Evolutionary conservation across 2,797 vertebrate species (phyloP).

Genomic region (Sebastes matsubarae): DNA sequence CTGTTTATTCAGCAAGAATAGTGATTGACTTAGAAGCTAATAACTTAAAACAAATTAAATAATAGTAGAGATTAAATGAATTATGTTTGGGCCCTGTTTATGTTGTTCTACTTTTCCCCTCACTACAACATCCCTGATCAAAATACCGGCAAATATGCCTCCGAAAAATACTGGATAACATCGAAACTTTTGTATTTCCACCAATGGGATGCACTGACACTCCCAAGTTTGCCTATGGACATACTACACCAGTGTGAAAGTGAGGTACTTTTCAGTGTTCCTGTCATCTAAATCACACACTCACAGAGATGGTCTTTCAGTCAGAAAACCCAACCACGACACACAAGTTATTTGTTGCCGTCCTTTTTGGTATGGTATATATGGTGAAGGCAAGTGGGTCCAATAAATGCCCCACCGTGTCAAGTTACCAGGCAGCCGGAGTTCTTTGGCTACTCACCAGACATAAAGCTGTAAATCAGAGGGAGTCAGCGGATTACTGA

Average conservation of each 20-base stretch:
- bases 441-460: constrained; percentile 68
- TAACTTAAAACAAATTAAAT: neutral
- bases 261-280: neutral
- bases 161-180: neutral
- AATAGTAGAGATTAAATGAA: neutral
- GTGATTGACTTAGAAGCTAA: neutral
- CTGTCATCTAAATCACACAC: constrained; percentile 16
- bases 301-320: constrained; percentile 10
- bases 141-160: neutral
- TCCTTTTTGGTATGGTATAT: constrained; percentile 3
- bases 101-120: neutral
- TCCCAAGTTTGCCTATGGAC: neutral
- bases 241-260: neutral
- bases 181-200: neutral
- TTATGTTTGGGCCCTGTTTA: neutral
- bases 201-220: neutral
- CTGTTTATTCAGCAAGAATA: neutral
- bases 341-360: constrained; percentile 24
- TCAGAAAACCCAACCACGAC: constrained; percentile 21
- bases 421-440: constrained; percentile 61
- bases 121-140: neutral
- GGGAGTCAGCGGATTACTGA: constrained; percentile 77
- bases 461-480: constrained; percentile 74
- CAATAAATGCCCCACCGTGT: constrained; percentile 47
- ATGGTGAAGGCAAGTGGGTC: constrained; percentile 15